Conservation (phyloP, 2,888 invertebrate species). For the Iselma pallidipennis region DNA sequence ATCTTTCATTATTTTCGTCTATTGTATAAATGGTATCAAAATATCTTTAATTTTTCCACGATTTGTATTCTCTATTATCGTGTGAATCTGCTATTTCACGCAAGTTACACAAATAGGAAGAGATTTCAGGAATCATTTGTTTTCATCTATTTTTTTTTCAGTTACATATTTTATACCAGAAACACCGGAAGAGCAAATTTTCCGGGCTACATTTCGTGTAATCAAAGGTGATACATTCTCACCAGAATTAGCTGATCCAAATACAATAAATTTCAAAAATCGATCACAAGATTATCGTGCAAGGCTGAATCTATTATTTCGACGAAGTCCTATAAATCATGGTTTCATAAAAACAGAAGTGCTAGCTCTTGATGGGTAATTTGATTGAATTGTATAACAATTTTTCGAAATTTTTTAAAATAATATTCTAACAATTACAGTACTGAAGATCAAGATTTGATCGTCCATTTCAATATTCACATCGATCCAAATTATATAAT, state of each 20-base stretch:
- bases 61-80: too few relatives aligned
- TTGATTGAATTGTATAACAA: constrained; percentile 18
- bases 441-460: constrained; percentile 70
- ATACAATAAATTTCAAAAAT: constrained; percentile 71
- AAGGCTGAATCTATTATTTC: constrained; percentile 73
- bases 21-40: too few relatives aligned
- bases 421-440: constrained; percentile 52
- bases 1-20: too few relatives aligned
- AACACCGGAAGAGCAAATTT: constrained; percentile 77
- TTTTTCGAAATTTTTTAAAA: constrained; percentile 23
- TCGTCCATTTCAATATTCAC: constrained; percentile 83
- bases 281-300: constrained; percentile 76
- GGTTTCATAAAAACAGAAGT: constrained; percentile 81
- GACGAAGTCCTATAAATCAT: constrained; percentile 72
- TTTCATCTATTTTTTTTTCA: constrained; percentile 56
- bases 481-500: constrained; percentile 68
- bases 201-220: constrained; percentile 79
- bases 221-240: constrained; percentile 71
- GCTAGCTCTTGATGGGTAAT: constrained; percentile 83
- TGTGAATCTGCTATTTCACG: too few relatives aligned
- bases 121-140: constrained; percentile 11
- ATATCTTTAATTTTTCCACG: too few relatives aligned
- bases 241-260: constrained; percentile 67
- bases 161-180: constrained; percentile 75
- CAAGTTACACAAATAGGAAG: too few relatives aligned